Percentiles rank a stretch among this genome's conserved stretches.
Evolutionary conservation across 1,140 invertebrate genomes (phyloP).

Genomic region (Drosophila nigrodunni): DNA sequence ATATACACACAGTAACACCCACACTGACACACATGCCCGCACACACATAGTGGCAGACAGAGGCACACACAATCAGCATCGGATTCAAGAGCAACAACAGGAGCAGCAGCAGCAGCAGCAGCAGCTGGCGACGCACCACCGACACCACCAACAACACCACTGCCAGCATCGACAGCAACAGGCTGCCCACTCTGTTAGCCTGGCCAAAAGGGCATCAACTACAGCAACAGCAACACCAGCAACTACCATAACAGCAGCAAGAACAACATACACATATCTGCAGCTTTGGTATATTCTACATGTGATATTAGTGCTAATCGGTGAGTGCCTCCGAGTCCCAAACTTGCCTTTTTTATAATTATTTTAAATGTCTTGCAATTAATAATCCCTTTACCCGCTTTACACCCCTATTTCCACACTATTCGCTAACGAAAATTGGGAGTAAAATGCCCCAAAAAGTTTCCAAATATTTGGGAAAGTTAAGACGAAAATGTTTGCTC

Average conservation of each 20-base stretch:
- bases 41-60: conserved; percentile 2
- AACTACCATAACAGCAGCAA: conserved; percentile 34
- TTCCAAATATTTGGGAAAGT: conserved; percentile 38
- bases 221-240: conserved; percentile 46
- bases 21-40: neutral
- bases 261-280: conserved; percentile 52
- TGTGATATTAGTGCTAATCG: conserved; percentile 84
- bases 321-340: conserved; percentile 49
- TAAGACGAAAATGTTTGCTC: conserved; percentile 41
- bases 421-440: neutral
- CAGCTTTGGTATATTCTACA: conserved; percentile 80
- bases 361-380: conserved; percentile 66
- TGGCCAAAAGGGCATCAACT: conserved; percentile 33
- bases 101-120: conserved; percentile 60
- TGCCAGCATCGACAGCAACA: conserved; percentile 58
- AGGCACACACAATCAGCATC: conserved; percentile 3
- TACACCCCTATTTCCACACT: neutral
- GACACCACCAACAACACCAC: conserved; percentile 53
- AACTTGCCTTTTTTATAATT: conserved; percentile 35
- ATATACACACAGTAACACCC: conserved; percentile 31
- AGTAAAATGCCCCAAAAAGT: conserved; percentile 26
- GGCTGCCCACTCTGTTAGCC: conserved; percentile 15
- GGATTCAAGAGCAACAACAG: conserved; percentile 29
- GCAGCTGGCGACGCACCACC: conserved; percentile 61
- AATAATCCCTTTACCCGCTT: conserved; percentile 30